phyloP scores from a whole-genome alignment of 2,888 invertebrate species.

The Prosopocoilus inquinatus region DNA sequence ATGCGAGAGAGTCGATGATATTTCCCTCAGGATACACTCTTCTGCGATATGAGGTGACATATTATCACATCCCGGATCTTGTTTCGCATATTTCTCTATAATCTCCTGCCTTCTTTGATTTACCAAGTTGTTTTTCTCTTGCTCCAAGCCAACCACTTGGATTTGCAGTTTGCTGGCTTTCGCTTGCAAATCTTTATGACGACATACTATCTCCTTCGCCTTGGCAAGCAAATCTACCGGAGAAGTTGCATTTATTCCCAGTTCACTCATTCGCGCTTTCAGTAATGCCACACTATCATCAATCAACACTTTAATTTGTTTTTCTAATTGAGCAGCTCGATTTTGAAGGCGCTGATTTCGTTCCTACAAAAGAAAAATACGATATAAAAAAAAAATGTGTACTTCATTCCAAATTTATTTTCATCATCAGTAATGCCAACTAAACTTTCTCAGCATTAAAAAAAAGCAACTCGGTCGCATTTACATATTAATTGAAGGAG shows the following conservation, averaged over 20 bases:
- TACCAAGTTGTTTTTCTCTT: slow-evolving; percentile 71
- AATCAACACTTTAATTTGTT: slow-evolving; percentile 88
- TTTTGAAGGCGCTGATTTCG: slow-evolving; percentile 78
- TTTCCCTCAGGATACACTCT: slow-evolving; percentile 82
- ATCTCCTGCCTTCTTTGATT: slow-evolving; percentile 74
- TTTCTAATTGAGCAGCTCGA: slow-evolving; percentile 86
- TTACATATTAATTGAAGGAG: no score
- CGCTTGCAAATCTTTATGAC: slow-evolving; percentile 89
- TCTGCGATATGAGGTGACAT: slow-evolving; percentile 69
- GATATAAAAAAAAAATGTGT: no score
- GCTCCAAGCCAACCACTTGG: slow-evolving; percentile 75
- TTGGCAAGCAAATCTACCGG: slow-evolving; percentile 82
- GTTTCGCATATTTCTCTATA: slow-evolving; percentile 67
- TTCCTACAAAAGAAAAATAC: slow-evolving; percentile 55
- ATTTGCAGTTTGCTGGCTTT: slow-evolving; percentile 83
- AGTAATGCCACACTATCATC: slow-evolving; percentile 88
- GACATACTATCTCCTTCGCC: slow-evolving; percentile 88
- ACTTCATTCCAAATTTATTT: neutral
- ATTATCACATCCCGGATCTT: slow-evolving; percentile 58
- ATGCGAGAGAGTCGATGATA: slow-evolving; percentile 78
- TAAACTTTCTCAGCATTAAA: no score
- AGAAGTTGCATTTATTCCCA: slow-evolving; percentile 84
- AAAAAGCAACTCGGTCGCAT: no score
- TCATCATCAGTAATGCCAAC: neutral
- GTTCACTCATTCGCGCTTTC: slow-evolving; percentile 86